A percentile compares a stretch with the other conserved stretches of the same genome.
These are phyloP conservation scores for Benitochromis conjunctus DNA, from an alignment of 2,113 vertebrate genomes.

Conservation along the genomic window DNA sequence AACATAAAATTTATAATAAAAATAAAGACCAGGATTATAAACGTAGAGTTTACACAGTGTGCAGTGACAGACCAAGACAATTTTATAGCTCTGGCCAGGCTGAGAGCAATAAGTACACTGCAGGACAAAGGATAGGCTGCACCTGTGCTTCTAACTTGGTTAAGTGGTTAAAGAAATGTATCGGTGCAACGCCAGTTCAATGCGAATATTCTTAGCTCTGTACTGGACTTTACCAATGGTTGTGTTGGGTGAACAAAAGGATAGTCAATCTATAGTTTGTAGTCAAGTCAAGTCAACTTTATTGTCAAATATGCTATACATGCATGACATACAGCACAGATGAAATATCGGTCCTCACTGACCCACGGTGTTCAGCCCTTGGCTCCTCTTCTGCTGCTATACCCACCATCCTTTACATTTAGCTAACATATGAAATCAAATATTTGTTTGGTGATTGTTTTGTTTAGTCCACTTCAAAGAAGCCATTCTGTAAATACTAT, in stretches of 20 bases:
- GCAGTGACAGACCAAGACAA: neutral
- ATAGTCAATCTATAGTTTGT: neutral
- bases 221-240: neutral
- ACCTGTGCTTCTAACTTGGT: neutral
- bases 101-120: neutral
- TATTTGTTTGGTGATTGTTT: neutral
- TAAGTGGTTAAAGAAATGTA: rapidly evolving
- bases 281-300: no score
- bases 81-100: rapidly evolving
- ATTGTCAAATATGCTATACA: no score
- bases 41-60: rapidly evolving
- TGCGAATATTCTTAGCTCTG: rapidly evolving
- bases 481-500: rapidly evolving
- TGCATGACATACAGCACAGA: no score
- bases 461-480: neutral
- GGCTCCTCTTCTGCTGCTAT: neutral
- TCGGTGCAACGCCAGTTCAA: rapidly evolving
- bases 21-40: neutral
- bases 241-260: neutral
- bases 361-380: rapidly evolving
- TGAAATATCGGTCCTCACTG: no score
- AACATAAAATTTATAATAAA: neutral
- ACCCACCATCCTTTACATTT: neutral
- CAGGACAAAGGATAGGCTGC: rapidly evolving
- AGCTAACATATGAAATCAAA: rapidly evolving